phyloP scores from a whole-genome alignment of 92 coral and sea anemone species.

The Umimayanthus kanabou region DNA sequence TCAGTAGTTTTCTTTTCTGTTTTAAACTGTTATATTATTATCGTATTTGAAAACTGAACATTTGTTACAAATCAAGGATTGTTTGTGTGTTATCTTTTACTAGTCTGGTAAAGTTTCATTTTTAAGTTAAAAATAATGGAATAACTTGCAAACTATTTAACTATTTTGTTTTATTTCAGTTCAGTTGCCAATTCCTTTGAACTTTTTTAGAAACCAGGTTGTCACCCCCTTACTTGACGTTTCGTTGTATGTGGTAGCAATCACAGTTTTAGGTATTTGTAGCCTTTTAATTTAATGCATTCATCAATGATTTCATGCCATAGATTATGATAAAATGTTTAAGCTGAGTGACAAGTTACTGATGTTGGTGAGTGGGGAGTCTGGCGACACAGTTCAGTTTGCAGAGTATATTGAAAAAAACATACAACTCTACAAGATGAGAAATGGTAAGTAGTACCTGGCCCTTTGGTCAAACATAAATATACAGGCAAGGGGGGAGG shows the following conservation, averaged over 20 bases:
- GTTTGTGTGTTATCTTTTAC: not conserved
- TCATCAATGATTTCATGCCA: not conserved
- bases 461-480: too few relatives aligned
- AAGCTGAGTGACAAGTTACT: constrained; percentile 84
- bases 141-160: too few relatives aligned
- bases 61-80: too few relatives aligned
- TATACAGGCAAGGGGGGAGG: too few relatives aligned
- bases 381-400: constrained; percentile 98
- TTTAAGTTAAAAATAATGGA: not conserved
- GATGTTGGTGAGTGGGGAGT: constrained; percentile 94
- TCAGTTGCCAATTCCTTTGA: too few relatives aligned
- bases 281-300: not conserved
- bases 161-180: too few relatives aligned
- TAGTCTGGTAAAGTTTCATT: not conserved
- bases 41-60: not conserved
- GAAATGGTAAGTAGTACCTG: constrained; percentile 74
- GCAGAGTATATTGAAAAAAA: constrained; percentile 98
- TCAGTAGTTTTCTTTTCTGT: constrained; percentile 48
- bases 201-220: too few relatives aligned
- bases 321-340: constrained; percentile 97
- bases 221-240: too few relatives aligned
- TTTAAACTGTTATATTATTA: not conserved
- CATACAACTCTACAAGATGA: constrained; percentile 97
- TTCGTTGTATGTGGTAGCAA: not conserved
- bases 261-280: too few relatives aligned